phyloP scores from a whole-genome alignment of 2,113 vertebrate genomes.

The Polypterus bichir region DNA sequence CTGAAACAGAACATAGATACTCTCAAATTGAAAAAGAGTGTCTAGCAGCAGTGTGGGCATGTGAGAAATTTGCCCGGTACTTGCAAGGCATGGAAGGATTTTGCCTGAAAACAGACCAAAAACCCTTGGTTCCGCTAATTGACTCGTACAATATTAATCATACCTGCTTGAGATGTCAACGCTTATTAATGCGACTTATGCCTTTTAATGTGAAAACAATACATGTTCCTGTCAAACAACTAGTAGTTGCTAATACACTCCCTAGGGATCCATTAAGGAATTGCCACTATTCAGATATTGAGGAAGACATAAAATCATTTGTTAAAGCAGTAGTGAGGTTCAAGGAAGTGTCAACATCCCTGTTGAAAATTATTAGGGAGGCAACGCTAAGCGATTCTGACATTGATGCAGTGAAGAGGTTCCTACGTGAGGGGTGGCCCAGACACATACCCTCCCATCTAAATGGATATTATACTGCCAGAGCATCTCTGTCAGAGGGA shows the following conservation, averaged over 20 bases:
- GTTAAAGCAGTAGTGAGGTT: constrained; percentile 1
- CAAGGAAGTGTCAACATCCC: constrained; percentile 1
- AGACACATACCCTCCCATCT: background rate
- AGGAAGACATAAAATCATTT: constrained; percentile 3
- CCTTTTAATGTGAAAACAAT: constrained; percentile 12
- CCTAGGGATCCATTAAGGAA: constrained; percentile 2
- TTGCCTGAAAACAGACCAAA: constrained; percentile 2
- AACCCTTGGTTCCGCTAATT: constrained; percentile 8
- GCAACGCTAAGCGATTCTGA: background rate
- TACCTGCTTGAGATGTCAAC: constrained; percentile 6
- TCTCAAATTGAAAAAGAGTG: constrained; percentile 4
- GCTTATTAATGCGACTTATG: constrained; percentile 2
- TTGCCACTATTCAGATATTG: background rate
- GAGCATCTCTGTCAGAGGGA: background rate
- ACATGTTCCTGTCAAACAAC: constrained; percentile 10
- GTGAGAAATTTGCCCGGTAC: background rate
- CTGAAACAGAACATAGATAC: constrained; percentile 2
- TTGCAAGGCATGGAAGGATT: background rate
- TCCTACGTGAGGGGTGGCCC: background rate
- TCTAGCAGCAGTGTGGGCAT: background rate
- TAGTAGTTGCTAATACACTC: constrained; percentile 2
- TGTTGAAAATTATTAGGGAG: constrained; percentile 3
- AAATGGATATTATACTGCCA: background rate
- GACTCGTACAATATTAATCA: background rate
- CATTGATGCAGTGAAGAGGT: constrained; percentile 3